These are phyloP conservation scores for Diploscapter pachys DNA, from an alignment of 1,140 invertebrate species.

Conservation along the genomic window DNA sequence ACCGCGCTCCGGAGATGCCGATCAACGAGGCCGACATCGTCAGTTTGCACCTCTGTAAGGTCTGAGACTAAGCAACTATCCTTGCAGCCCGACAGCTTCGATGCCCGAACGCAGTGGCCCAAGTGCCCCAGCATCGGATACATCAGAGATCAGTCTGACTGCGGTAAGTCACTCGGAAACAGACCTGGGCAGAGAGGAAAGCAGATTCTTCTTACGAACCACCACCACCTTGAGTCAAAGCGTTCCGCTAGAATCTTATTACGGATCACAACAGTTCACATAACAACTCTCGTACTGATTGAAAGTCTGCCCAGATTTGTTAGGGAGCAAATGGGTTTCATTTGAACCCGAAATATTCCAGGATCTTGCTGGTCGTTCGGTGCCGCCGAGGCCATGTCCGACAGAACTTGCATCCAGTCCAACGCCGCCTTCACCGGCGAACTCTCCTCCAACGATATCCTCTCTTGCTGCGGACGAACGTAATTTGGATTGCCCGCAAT, in stretches of 20 bases:
- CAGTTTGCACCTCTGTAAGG: neutral
- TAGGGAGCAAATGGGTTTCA: slow-evolving; percentile 27
- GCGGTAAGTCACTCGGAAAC: slow-evolving; percentile 46
- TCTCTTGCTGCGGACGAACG: slow-evolving; percentile 72
- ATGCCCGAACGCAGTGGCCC: slow-evolving; percentile 76
- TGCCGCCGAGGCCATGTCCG: slow-evolving; percentile 86
- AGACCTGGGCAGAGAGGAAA: neutral
- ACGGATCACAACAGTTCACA: neutral
- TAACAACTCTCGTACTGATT: neutral
- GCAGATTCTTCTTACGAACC: neutral
- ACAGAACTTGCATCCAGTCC: slow-evolving; percentile 80
- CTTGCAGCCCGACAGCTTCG: slow-evolving; percentile 71
- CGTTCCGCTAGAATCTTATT: neutral
- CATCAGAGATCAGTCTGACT: slow-evolving; percentile 63
- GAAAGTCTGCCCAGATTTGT: neutral
- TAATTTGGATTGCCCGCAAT: too few relatives aligned
- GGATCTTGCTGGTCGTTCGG: slow-evolving; percentile 72
- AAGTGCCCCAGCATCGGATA: slow-evolving; percentile 70
- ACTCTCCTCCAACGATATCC: slow-evolving; percentile 80
- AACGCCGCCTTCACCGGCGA: slow-evolving; percentile 69
- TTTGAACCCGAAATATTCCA: slow-evolving; percentile 15
- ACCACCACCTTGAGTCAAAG: neutral
- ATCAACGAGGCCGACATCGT: slow-evolving; percentile 3
- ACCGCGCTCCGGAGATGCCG: slow-evolving; percentile 8
- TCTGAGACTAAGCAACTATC: slow-evolving; percentile 30